phyloP scores from a whole-genome alignment of 1,140 invertebrate species.

The Radopholus similis region DNA sequence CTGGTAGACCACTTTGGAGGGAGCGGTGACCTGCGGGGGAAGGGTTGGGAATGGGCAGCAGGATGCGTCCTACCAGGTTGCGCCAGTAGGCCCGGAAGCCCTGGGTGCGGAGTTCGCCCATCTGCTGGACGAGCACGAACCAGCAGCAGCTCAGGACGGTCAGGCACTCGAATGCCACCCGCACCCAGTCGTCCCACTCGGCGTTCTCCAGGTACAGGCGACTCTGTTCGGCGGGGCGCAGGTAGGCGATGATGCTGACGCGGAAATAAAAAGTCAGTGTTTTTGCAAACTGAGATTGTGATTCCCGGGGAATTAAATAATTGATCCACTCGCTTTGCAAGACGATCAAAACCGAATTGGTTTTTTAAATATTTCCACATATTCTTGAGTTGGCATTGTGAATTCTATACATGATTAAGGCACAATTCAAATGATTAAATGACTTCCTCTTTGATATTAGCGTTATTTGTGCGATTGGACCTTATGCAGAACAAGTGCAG shows the following conservation, averaged over 20 bases:
- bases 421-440: too few species aligned
- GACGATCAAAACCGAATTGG: too few species aligned
- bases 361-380: too few species aligned
- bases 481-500: conserved; percentile 76
- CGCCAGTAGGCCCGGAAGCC: conserved; percentile 82
- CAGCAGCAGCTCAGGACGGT: conserved; percentile 78
- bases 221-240: conserved; percentile 69
- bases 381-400: too few species aligned
- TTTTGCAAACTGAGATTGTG: too few species aligned
- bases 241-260: conserved; percentile 83
- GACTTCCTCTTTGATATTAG: too few species aligned
- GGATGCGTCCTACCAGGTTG: conserved; percentile 72
- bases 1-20: conserved; percentile 87
- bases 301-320: too few species aligned
- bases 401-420: too few species aligned
- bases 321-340: too few species aligned
- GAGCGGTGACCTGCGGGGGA: conserved; percentile 76
- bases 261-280: too few species aligned
- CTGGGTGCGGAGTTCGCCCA: conserved; percentile 87
- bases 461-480: too few species aligned
- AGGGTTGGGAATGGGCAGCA: conserved; percentile 17
- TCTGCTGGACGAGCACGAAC: conserved; percentile 84
- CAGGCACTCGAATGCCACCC: conserved; percentile 76
- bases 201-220: conserved; percentile 62
- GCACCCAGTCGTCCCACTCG: conserved; percentile 62